Evolutionary conservation across 2,797 vertebrate genomes (phyloP).

Genomic region (Bufotes viridis): DNA sequence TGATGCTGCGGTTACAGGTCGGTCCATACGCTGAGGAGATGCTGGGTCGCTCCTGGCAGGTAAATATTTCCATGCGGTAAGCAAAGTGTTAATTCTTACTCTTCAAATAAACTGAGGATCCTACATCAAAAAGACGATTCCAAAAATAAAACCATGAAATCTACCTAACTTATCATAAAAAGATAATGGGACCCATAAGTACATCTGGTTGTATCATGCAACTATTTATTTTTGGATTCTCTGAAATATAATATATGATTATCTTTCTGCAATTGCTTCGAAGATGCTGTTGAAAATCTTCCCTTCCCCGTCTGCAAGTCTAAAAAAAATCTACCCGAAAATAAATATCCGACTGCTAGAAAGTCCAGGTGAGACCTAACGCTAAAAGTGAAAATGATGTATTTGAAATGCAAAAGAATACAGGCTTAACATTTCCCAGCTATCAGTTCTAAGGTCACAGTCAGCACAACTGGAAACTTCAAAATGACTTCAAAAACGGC

Average conservation of each 20-base stretch:
- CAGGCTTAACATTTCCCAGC: conserved; percentile 69
- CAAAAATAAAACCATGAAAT: not conserved
- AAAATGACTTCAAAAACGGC: conserved; percentile 81
- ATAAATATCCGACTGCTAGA: conserved; percentile 52
- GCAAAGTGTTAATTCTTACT: not conserved
- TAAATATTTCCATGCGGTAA: not conserved
- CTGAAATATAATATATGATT: conserved; percentile 25
- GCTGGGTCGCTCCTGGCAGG: not conserved
- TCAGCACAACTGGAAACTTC: conserved; percentile 77
- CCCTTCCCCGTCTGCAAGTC: not conserved
- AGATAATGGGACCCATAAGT: conserved; percentile 9
- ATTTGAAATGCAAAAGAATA: conserved; percentile 66
- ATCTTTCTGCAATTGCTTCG: conserved; percentile 1
- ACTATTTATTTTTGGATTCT: not conserved
- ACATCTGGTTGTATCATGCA: not conserved
- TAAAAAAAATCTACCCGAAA: conserved; percentile 53
- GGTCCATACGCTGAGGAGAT: not conserved
- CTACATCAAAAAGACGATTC: not conserved
- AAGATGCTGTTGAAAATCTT: conserved; percentile 16
- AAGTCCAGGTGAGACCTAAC: conserved; percentile 65
- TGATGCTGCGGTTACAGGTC: not conserved
- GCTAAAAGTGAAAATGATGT: conserved; percentile 65
- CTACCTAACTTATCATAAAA: not conserved
- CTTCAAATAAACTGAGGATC: not conserved
- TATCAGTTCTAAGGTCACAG: conserved; percentile 80